phyloP scores from a whole-genome alignment of 2,888 invertebrate genomes.

The Drosophila pseudotalamancana region DNA sequence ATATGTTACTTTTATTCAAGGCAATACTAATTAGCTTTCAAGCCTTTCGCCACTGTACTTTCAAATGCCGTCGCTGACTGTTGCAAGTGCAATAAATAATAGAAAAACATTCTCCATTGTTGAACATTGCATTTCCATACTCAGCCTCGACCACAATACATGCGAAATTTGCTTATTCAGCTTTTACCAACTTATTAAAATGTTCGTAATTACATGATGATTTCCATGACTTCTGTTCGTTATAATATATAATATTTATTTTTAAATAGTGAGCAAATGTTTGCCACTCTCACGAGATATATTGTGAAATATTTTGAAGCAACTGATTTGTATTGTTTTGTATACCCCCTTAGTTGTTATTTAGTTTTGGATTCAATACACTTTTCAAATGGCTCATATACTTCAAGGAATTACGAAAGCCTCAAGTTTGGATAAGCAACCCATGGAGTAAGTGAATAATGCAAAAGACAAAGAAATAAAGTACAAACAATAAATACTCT shows the following conservation, averaged over 20 bases:
- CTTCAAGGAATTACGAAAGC: slow-evolving; percentile 1
- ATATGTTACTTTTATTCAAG: slow-evolving; percentile 3
- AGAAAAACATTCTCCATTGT: slow-evolving; percentile 70
- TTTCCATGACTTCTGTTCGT: slow-evolving; percentile 4
- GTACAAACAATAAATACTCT: background rate
- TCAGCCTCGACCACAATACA: slow-evolving; percentile 4
- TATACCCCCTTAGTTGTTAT: slow-evolving; percentile 1
- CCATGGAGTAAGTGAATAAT: background rate
- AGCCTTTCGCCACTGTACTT: slow-evolving; percentile 74
- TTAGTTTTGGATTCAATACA: background rate
- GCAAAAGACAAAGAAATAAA: background rate
- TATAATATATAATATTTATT: background rate
- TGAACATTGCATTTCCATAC: slow-evolving; percentile 59
- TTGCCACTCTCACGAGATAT: background rate
- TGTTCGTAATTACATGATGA: slow-evolving; percentile 27
- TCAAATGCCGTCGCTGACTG: slow-evolving; percentile 49
- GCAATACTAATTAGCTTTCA: slow-evolving; percentile 56
- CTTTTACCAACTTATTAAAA: slow-evolving; percentile 32
- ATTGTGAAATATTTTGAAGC: background rate
- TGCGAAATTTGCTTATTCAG: slow-evolving; percentile 42
- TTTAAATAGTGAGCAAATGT: background rate
- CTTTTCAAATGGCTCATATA: slow-evolving; percentile 7
- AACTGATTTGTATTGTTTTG: background rate
- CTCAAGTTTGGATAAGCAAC: slow-evolving; percentile 9
- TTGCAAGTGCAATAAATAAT: slow-evolving; percentile 72